Evolutionary conservation across 1,140 invertebrate species (phyloP).

Genomic region (Subanguina moxae): DNA sequence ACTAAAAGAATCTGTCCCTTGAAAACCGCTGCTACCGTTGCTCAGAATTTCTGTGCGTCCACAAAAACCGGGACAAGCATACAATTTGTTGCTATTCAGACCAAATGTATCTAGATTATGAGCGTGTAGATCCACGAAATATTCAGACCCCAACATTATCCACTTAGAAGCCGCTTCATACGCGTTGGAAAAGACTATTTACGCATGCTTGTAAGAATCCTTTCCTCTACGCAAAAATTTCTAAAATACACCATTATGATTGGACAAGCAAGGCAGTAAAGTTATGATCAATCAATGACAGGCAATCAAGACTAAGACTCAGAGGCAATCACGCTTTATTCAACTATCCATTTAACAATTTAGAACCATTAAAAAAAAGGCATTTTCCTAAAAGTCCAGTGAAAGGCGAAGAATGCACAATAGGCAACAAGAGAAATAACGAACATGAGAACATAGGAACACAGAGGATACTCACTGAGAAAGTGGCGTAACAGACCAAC

Average conservation of each 20-base stretch:
- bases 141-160: too few species aligned
- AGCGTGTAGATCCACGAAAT: not conserved
- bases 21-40: not conserved
- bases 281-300: not conserved
- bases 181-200: too few species aligned
- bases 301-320: not conserved
- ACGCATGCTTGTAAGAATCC: too few species aligned
- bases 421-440: conserved; percentile 7
- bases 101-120: not conserved
- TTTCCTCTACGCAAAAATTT: too few species aligned
- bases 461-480: conserved; percentile 25
- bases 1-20: not conserved
- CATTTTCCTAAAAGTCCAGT: conserved; percentile 17
- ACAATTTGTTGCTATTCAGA: not conserved
- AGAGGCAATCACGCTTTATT: not conserved
- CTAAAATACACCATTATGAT: too few species aligned
- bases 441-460: conserved; percentile 15
- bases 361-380: not conserved
- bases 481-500: conserved; percentile 12
- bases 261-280: too few species aligned
- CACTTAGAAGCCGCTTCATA: too few species aligned
- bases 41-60: conserved; percentile 21
- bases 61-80: conserved; percentile 33
- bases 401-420: conserved; percentile 25
- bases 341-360: not conserved